phyloP scores from a whole-genome alignment of 1,140 invertebrate species.

The Danaus plexippus region DNA sequence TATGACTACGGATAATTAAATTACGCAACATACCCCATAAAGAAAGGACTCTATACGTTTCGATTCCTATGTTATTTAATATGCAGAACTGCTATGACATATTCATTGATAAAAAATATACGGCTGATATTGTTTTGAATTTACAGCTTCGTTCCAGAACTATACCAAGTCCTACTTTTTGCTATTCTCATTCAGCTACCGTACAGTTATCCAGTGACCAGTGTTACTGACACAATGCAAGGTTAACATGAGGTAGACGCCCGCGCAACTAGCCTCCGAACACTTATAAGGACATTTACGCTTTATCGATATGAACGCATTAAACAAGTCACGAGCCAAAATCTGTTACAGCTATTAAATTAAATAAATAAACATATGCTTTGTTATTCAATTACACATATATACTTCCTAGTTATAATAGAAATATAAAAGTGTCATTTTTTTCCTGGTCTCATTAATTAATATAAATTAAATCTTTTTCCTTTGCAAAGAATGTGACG shows the following conservation, averaged over 20 bases:
- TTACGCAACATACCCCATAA: too few relatives aligned
- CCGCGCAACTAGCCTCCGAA: slow-evolving; percentile 40
- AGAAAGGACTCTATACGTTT: too few relatives aligned
- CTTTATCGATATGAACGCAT: slow-evolving; percentile 41
- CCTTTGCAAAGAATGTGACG: slow-evolving; percentile 15
- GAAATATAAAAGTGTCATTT: slow-evolving; percentile 20
- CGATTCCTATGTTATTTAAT: too few relatives aligned
- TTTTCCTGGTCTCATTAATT: slow-evolving; percentile 6
- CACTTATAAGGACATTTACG: slow-evolving; percentile 56
- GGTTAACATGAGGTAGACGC: slow-evolving; percentile 59
- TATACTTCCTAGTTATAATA: slow-evolving; percentile 34
- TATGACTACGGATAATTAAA: too few relatives aligned
- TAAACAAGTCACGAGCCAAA: slow-evolving; percentile 34
- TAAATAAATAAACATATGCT: too few relatives aligned
- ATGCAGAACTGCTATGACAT: too few relatives aligned
- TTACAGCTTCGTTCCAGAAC: background rate
- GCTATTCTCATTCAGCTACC: slow-evolving; percentile 56
- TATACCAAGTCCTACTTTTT: slow-evolving; percentile 22
- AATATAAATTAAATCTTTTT: slow-evolving; percentile 12
- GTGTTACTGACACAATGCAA: slow-evolving; percentile 68
- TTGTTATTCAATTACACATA: too few relatives aligned
- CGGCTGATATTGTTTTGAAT: too few relatives aligned
- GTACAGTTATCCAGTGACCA: slow-evolving; percentile 60
- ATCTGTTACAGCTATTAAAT: slow-evolving; percentile 23
- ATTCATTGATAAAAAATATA: too few relatives aligned